These are phyloP conservation scores for Spilarctia lutea DNA, from an alignment of 2,888 invertebrate genomes.

Conservation along the genomic window DNA sequence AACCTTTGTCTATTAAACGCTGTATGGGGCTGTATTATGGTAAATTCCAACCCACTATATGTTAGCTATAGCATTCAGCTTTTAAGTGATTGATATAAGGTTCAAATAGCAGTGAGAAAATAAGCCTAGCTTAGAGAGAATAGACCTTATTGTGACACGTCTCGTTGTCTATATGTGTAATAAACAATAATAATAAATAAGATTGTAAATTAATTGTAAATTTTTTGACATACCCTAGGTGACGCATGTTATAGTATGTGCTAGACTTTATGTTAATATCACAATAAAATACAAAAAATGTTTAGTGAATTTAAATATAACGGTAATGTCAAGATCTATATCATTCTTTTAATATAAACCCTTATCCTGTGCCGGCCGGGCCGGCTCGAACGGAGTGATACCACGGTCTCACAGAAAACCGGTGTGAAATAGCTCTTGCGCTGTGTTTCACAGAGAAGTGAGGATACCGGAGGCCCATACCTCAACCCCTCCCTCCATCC, in stretches of 20 bases:
- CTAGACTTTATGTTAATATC: slow-evolving; percentile 57
- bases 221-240: slow-evolving; percentile 50
- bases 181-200: slow-evolving; percentile 24
- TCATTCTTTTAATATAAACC: slow-evolving; percentile 42
- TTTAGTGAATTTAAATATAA: slow-evolving; percentile 62
- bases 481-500: no score
- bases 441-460: no score
- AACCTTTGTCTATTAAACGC: no score
- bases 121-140: not conserved
- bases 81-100: not conserved
- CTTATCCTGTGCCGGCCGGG: no score
- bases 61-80: no score
- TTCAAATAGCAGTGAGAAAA: not conserved
- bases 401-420: no score
- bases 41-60: no score
- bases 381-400: no score
- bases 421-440: no score
- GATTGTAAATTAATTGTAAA: slow-evolving; percentile 62
- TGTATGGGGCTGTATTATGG: no score
- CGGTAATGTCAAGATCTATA: slow-evolving; percentile 51
- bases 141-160: not conserved
- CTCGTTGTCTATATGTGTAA: not conserved
- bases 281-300: slow-evolving; percentile 57
- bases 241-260: slow-evolving; percentile 56
- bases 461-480: no score